A percentile compares a stretch with the other conserved stretches of the same genome.
Conservation (phyloP, 2,888 invertebrate species). For the Agriopis leucophaearia region DNA sequence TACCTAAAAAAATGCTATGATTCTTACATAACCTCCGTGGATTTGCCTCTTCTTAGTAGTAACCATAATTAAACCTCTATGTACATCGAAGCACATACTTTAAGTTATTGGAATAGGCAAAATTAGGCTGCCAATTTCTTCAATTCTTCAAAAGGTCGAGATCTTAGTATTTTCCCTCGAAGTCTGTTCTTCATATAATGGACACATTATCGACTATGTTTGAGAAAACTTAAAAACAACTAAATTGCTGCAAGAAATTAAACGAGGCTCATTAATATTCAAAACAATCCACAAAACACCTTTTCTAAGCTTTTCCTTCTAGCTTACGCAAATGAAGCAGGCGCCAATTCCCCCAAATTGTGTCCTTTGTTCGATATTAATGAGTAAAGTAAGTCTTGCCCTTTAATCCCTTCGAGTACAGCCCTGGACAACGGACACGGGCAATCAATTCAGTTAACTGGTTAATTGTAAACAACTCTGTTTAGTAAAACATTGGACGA, state of each 20-base stretch:
- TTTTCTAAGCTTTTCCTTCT: constrained; percentile 22
- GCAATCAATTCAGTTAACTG: constrained; percentile 80
- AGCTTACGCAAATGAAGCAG: constrained; percentile 21
- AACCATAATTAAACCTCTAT: too few species aligned
- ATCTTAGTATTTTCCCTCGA: too few species aligned
- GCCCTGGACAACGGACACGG: constrained; percentile 64
- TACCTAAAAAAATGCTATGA: too few species aligned
- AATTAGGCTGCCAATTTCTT: too few species aligned
- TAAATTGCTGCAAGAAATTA: not conserved
- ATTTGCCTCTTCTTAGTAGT: too few species aligned
- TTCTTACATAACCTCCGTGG: too few species aligned
- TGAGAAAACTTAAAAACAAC: constrained; percentile 1
- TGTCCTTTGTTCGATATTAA: constrained; percentile 26
- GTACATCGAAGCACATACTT: too few species aligned
- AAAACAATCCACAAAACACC: constrained; percentile 21
- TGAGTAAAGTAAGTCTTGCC: constrained; percentile 32
- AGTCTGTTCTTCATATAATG: too few species aligned
- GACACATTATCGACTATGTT: too few species aligned
- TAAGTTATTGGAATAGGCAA: too few species aligned
- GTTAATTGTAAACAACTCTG: constrained; percentile 73
- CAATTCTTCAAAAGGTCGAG: too few species aligned
- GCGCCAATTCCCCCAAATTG: constrained; percentile 15
- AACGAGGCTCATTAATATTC: constrained; percentile 31
- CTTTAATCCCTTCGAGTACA: constrained; percentile 32
- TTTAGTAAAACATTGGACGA: constrained; percentile 64